Conservation (phyloP, 1,140 invertebrate genomes). For the Manduca sexta region DNA sequence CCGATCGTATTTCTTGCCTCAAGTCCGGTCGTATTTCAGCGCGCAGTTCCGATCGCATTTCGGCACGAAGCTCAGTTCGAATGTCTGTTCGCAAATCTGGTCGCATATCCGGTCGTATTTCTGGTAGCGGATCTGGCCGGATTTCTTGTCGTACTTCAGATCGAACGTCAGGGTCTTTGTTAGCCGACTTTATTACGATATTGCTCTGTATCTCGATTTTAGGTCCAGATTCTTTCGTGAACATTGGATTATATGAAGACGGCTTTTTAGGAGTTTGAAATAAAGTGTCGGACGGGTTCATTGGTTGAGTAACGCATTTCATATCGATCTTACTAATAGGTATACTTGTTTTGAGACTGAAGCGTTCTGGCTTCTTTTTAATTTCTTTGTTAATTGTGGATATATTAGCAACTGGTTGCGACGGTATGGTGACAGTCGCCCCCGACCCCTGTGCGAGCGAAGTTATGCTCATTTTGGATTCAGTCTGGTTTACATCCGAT, state of each 20-base stretch:
- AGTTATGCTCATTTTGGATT: slow-evolving; percentile 42
- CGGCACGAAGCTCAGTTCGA: not conserved
- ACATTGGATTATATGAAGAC: slow-evolving; percentile 27
- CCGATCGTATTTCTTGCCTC: slow-evolving; percentile 1
- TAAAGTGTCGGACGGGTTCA: slow-evolving; percentile 34
- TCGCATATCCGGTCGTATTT: slow-evolving; percentile 8
- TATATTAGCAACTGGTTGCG: slow-evolving; percentile 13
- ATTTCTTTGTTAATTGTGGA: slow-evolving; percentile 23
- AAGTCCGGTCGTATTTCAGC: slow-evolving; percentile 3
- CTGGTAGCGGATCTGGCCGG: too few species aligned
- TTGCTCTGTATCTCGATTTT: slow-evolving; percentile 63
- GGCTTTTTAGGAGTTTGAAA: slow-evolving; percentile 23
- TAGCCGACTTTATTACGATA: slow-evolving; percentile 47
- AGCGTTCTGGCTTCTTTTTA: slow-evolving; percentile 55
- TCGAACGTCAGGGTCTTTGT: slow-evolving; percentile 22
- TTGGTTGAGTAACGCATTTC: slow-evolving; percentile 40
- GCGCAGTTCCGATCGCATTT: not conserved
- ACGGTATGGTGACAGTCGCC: slow-evolving; percentile 34
- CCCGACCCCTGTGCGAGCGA: slow-evolving; percentile 37
- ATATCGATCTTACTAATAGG: slow-evolving; percentile 68
- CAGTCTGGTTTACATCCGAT: slow-evolving; percentile 23
- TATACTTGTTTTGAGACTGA: slow-evolving; percentile 67
- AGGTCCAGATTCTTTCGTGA: slow-evolving; percentile 22
- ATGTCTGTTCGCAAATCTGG: slow-evolving; percentile 3
- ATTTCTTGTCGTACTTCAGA: slow-evolving; percentile 7